These are phyloP conservation scores for Synergus umbraculus DNA, from an alignment of 2,888 invertebrate species.

Conservation along the genomic window DNA sequence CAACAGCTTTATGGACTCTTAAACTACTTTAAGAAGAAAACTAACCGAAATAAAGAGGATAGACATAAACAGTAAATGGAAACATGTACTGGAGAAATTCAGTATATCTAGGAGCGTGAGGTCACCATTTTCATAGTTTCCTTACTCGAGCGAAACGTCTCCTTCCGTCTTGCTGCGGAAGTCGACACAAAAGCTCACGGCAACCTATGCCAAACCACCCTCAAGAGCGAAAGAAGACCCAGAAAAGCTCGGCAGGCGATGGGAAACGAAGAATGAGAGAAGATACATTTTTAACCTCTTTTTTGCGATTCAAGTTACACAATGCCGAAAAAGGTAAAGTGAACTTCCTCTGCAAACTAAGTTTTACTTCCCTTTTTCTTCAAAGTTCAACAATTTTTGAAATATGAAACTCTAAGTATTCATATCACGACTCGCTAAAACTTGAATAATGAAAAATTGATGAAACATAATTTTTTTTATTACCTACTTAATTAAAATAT, in stretches of 20 bases:
- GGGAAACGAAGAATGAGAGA: neutral
- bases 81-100: neutral
- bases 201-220: constrained; percentile 57
- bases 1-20: too few relatives aligned
- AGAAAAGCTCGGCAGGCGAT: neutral
- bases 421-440: neutral
- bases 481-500: too few relatives aligned
- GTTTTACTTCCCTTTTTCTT: neutral
- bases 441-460: too few relatives aligned
- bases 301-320: neutral
- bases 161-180: constrained; percentile 54
- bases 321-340: neutral
- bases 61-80: neutral
- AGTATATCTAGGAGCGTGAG: constrained; percentile 59
- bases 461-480: too few relatives aligned
- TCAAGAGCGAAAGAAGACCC: constrained; percentile 44
- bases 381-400: neutral
- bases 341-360: neutral
- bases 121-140: constrained; percentile 57
- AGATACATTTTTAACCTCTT: neutral
- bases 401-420: neutral
- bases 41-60: neutral
- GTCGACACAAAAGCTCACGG: constrained; percentile 58
- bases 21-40: neutral
- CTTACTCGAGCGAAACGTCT: constrained; percentile 48